A percentile compares a stretch with the other conserved stretches of the same genome.
phyloP scores from a whole-genome alignment of 2,113 vertebrate species.

The Ciconia stormi region DNA sequence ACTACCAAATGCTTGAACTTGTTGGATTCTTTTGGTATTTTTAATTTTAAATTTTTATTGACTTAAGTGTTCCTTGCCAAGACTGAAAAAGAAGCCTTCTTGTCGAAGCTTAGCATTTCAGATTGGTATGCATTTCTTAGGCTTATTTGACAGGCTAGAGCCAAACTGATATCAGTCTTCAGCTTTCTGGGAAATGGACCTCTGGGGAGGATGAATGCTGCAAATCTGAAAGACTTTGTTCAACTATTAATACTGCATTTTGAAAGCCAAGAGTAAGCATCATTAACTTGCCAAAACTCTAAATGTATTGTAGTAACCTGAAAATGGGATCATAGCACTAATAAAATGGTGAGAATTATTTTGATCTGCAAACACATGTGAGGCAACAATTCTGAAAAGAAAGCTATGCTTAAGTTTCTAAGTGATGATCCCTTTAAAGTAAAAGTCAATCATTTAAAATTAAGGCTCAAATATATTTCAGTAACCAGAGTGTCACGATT shows the following conservation, averaged over 20 bases:
- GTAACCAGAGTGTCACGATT: conserved; percentile 16
- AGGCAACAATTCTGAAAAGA: neutral
- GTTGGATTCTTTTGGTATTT: neutral
- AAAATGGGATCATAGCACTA: neutral
- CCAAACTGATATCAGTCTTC: neutral
- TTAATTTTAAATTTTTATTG: conserved; percentile 8
- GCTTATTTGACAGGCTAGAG: neutral
- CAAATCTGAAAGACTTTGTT: neutral
- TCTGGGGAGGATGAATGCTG: neutral
- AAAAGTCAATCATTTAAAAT: conserved; percentile 10
- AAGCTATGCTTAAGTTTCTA: neutral
- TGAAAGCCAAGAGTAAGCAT: neutral
- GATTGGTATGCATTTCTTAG: neutral
- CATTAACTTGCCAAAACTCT: neutral
- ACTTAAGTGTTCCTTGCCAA: neutral
- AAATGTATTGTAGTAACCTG: neutral
- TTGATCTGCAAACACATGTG: neutral
- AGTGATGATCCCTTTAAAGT: neutral
- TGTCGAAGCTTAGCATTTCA: neutral
- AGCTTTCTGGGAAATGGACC: neutral
- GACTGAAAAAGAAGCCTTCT: neutral
- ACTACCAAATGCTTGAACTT: neutral
- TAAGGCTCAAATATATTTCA: conserved; percentile 7
- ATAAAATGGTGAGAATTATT: neutral
- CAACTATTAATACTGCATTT: neutral